Conservation (phyloP, 2,113 vertebrate genomes). For the Hyaena hyaena region DNA sequence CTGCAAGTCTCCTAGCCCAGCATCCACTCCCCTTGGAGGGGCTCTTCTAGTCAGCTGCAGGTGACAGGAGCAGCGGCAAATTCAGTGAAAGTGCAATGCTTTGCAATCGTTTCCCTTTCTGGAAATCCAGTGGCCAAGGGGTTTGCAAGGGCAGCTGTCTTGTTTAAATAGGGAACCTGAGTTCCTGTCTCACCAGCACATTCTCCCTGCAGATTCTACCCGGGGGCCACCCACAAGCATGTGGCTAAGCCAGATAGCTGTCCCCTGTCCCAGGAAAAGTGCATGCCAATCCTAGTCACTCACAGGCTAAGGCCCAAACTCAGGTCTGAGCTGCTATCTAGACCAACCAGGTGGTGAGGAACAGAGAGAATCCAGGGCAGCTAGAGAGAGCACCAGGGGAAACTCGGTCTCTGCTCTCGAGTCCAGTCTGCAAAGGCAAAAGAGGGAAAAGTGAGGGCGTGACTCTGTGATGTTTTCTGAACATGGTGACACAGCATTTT, state of each 20-base stretch:
- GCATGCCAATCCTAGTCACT: not conserved
- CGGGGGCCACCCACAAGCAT: conserved; percentile 26
- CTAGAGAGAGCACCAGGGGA: not conserved
- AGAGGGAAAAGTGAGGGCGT: not conserved
- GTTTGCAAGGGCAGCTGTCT: conserved; percentile 2
- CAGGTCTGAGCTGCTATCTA: conserved; percentile 59
- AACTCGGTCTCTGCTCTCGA: not conserved
- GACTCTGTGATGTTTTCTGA: conserved; percentile 22
- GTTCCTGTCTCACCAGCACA: conserved; percentile 9
- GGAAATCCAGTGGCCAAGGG: not conserved
- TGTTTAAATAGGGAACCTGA: conserved; percentile 15
- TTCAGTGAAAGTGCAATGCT: not conserved
- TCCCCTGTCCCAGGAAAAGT: not conserved
- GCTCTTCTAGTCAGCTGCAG: not conserved
- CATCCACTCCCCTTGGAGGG: not conserved
- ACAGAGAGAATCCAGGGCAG: not conserved
- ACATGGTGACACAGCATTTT: not conserved
- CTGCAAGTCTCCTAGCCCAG: not conserved
- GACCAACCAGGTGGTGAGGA: conserved; percentile 31
- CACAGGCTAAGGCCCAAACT: conserved; percentile 7
- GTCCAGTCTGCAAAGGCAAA: not conserved
- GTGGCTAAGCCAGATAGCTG: conserved; percentile 59
- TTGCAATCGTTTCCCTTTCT: not conserved
- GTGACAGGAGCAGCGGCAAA: not conserved
- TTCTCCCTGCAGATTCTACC: conserved; percentile 36